These are phyloP conservation scores for Dynastes hyllus DNA, from an alignment of 2,888 invertebrate genomes.

Conservation along the genomic window DNA sequence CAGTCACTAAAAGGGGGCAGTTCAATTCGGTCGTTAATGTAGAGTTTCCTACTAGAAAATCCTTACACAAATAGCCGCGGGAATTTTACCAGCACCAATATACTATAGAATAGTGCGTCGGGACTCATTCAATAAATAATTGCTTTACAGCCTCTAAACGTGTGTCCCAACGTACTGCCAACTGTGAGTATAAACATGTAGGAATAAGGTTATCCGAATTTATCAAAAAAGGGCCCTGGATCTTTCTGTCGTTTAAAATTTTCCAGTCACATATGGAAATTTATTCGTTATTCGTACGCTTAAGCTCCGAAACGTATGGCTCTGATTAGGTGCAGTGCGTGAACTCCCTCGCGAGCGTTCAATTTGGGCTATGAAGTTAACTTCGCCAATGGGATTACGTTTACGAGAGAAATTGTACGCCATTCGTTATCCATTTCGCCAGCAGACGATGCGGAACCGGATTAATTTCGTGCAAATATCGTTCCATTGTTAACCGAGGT, in stretches of 20 bases:
- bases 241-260: not conserved
- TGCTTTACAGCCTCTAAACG: no score
- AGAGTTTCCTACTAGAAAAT: no score
- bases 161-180: no score
- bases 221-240: no score
- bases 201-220: no score
- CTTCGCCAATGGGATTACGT: constrained; percentile 22
- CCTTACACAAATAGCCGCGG: no score
- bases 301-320: not conserved
- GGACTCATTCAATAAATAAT: no score
- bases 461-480: constrained; percentile 2
- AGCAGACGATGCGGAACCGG: not conserved
- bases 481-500: constrained; percentile 3
- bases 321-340: not conserved
- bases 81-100: no score
- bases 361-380: constrained; percentile 10
- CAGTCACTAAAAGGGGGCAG: no score
- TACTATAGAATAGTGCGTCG: no score
- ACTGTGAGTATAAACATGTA: no score
- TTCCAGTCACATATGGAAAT: not conserved
- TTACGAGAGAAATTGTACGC: not conserved
- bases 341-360: not conserved
- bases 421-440: constrained; percentile 14
- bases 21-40: no score
- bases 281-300: not conserved